phyloP scores from a whole-genome alignment of 2,797 vertebrate genomes.

The Okamejei kenojei region DNA sequence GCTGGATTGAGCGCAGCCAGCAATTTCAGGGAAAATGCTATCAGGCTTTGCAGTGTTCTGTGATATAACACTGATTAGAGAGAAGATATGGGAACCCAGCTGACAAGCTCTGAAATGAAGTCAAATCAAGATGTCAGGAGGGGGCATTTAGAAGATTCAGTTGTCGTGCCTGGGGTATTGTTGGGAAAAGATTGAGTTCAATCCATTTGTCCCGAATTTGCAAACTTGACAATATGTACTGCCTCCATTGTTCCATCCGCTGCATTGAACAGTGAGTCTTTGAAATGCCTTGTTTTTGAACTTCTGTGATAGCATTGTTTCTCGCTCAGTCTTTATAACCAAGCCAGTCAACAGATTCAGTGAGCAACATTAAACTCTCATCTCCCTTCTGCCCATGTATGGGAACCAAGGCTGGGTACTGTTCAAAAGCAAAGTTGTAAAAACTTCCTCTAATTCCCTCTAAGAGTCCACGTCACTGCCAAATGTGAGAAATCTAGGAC shows the following conservation, averaged over 20 bases:
- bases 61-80: background rate
- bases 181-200: conserved; percentile 3
- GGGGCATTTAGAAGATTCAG: background rate
- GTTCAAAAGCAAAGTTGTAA: background rate
- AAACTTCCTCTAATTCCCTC: background rate
- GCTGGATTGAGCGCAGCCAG: background rate
- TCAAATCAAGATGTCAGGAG: conserved; percentile 31
- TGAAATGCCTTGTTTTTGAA: background rate
- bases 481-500: background rate
- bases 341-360: background rate
- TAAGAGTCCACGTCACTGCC: background rate
- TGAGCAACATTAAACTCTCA: background rate
- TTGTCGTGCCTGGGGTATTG: background rate
- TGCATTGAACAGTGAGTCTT: background rate
- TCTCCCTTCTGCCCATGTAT: background rate
- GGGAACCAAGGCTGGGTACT: background rate
- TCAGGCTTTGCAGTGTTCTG: background rate
- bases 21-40: background rate
- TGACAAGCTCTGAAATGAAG: conserved; percentile 21
- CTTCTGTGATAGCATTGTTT: background rate
- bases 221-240: background rate
- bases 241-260: background rate
- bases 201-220: background rate
- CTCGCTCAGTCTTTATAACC: background rate
- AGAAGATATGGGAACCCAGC: background rate